These are phyloP conservation scores for Megalopta genalis DNA, from an alignment of 1,140 invertebrate genomes.

Conservation along the genomic window DNA sequence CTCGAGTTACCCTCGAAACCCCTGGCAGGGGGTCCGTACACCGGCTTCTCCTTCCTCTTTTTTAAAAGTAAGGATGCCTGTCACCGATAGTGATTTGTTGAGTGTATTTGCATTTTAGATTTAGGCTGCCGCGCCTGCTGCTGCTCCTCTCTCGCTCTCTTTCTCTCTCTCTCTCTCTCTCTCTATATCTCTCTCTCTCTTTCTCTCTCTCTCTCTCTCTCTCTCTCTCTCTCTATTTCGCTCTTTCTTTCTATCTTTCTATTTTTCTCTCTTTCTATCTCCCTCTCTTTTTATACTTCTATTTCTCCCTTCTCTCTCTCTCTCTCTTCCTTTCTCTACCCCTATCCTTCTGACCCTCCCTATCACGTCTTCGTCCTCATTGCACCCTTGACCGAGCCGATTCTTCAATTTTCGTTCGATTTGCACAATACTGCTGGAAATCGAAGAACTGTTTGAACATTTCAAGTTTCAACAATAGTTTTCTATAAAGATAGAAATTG, in stretches of 20 bases:
- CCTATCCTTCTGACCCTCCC: constrained; percentile 24
- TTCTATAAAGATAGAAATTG: not conserved
- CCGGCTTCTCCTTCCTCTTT: constrained; percentile 76
- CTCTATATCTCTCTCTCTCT: constrained; percentile 8
- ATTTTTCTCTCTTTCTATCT: constrained; percentile 23
- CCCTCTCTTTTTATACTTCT: constrained; percentile 13
- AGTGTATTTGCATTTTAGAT: constrained; percentile 80
- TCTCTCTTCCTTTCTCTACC: constrained; percentile 21
- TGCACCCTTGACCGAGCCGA: constrained; percentile 8
- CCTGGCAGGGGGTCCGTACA: constrained; percentile 76
- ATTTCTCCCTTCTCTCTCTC: too few species aligned
- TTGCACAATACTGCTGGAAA: not conserved
- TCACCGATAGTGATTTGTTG: constrained; percentile 80
- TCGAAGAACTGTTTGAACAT: not conserved
- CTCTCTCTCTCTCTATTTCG: constrained; percentile 29
- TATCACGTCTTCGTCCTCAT: constrained; percentile 28
- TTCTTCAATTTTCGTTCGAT: constrained; percentile 36
- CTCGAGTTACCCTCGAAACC: constrained; percentile 72
- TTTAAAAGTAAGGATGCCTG: constrained; percentile 77
- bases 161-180: constrained; percentile 36
- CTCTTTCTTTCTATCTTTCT: constrained; percentile 36
- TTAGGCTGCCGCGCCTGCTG: constrained; percentile 75
- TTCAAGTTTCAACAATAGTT: too few species aligned
- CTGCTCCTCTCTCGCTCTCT: constrained; percentile 46
- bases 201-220: constrained; percentile 23